Percentiles rank a stretch among this genome's conserved stretches.
Conservation (phyloP, 30 jellyfish, hydroid and myxozoan genomes). For the Aurelia sp. region DNA sequence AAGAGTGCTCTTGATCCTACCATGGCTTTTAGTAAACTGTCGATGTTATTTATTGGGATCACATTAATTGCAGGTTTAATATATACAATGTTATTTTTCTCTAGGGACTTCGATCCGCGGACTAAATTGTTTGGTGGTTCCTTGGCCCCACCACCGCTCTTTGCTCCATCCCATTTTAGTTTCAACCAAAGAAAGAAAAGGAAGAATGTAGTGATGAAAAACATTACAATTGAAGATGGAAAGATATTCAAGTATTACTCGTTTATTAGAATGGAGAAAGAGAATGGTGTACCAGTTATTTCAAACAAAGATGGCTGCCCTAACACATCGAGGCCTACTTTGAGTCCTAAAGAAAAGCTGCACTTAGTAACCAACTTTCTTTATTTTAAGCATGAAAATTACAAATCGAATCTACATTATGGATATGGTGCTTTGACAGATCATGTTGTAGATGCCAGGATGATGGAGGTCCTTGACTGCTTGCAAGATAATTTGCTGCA, state of each 20-base stretch:
- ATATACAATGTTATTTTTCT: no score
- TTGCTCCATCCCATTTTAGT: no score
- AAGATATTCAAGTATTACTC: not conserved
- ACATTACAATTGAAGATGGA: not conserved
- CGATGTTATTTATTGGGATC: no score
- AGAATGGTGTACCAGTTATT: not conserved
- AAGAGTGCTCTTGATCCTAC: no score
- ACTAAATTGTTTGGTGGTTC: no score
- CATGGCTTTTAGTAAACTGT: no score
- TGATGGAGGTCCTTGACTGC: conserved; percentile 19
- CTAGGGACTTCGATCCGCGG: no score
- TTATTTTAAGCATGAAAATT: not conserved
- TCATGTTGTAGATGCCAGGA: conserved; percentile 14
- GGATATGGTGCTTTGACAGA: conserved; percentile 4
- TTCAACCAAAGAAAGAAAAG: not conserved
- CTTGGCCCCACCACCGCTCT: no score
- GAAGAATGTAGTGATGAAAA: not conserved
- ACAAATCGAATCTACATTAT: not conserved
- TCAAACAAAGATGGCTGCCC: not conserved
- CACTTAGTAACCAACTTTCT: not conserved
- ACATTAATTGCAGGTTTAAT: no score
- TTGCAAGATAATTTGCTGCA: conserved; percentile 43
- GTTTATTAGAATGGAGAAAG: not conserved
- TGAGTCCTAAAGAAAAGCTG: not conserved
- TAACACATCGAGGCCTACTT: not conserved